phyloP scores from a whole-genome alignment of 2,113 vertebrate genomes.

The Australoheros scitulus region DNA sequence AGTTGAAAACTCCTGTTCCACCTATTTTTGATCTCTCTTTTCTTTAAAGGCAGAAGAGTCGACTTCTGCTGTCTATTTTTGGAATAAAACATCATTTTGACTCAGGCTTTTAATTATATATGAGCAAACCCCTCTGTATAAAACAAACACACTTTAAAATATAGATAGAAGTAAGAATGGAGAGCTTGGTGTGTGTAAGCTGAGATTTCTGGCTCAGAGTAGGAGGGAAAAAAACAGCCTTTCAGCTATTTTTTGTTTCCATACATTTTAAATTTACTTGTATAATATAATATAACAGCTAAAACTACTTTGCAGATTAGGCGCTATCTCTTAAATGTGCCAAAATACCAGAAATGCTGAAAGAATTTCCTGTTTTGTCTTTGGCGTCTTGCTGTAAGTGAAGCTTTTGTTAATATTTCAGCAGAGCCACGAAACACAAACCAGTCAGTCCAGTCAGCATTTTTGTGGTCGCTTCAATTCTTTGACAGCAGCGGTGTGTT shows the following conservation, averaged over 20 bases:
- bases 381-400: not conserved
- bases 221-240: not conserved
- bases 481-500: not conserved
- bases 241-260: not conserved
- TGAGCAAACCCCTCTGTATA: not conserved
- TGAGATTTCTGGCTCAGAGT: not conserved
- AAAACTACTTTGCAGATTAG: not conserved
- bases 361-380: not conserved
- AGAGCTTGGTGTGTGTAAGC: no score
- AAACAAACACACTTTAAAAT: not conserved
- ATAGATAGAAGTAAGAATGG: not conserved
- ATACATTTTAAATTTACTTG: accelerated
- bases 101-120: not conserved
- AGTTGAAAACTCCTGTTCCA: not conserved
- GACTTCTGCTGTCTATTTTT: not conserved
- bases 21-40: not conserved
- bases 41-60: not conserved
- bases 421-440: not conserved
- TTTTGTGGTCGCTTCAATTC: not conserved
- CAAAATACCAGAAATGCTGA: not conserved
- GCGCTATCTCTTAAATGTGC: not conserved
- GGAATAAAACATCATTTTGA: not conserved
- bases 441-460: not conserved
- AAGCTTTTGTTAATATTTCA: not conserved
- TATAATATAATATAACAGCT: no score